Conservation (phyloP, 2,888 invertebrate genomes). For the Lasius platythorax region DNA sequence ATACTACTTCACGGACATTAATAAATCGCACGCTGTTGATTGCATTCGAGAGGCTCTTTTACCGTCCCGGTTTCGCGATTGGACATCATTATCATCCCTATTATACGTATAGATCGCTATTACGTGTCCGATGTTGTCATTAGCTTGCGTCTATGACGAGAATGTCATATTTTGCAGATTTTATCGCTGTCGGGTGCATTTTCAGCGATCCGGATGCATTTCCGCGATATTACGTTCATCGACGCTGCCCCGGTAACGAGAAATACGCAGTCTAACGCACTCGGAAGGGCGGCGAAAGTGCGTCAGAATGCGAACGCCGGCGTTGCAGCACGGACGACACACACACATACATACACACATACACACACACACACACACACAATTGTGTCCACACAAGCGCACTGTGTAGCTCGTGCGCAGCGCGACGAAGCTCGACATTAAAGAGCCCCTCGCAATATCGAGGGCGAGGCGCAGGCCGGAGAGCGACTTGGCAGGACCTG, state of each 20-base stretch:
- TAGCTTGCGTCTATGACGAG: neutral
- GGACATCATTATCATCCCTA: neutral
- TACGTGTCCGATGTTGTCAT: neutral
- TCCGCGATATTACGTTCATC: neutral
- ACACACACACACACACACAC: conserved; percentile 31
- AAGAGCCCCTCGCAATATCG: conserved; percentile 80
- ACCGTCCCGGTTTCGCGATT: neutral
- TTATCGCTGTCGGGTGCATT: neutral
- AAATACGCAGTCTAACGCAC: conserved; percentile 22
- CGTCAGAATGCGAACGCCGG: conserved; percentile 25
- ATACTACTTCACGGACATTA: no score
- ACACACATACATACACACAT: conserved; percentile 35
- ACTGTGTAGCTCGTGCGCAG: conserved; percentile 44
- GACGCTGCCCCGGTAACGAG: neutral
- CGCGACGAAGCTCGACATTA: conserved; percentile 66
- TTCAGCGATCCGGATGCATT: neutral
- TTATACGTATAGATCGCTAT: neutral
- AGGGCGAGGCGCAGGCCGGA: conserved; percentile 71
- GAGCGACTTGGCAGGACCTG: conserved; percentile 74
- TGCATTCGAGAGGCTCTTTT: neutral
- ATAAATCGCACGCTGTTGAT: neutral
- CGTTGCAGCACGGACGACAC: conserved; percentile 21
- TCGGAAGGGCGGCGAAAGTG: conserved; percentile 6
- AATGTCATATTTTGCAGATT: neutral
- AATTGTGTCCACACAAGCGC: conserved; percentile 35